Evolutionary conservation across 2,888 invertebrate species (phyloP).

Genomic region (Eueremaeus valkanovi): DNA sequence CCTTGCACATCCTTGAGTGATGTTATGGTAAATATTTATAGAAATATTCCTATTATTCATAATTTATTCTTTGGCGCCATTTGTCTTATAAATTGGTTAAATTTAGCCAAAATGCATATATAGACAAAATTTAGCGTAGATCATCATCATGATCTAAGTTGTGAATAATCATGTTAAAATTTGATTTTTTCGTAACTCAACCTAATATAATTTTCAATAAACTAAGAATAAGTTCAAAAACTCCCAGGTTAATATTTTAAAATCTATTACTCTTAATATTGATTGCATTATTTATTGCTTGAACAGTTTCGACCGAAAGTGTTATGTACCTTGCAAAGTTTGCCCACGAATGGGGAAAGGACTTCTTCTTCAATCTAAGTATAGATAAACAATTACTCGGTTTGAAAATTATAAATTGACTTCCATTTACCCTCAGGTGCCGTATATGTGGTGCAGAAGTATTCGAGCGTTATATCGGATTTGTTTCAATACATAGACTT

Average conservation of each 20-base stretch:
- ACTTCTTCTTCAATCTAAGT: slow-evolving; percentile 52
- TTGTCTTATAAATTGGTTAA: too few relatives aligned
- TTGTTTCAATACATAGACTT: slow-evolving; percentile 88
- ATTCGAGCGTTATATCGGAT: slow-evolving; percentile 71
- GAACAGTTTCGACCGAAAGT: slow-evolving; percentile 22
- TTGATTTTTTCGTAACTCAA: too few relatives aligned
- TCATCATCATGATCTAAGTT: too few relatives aligned
- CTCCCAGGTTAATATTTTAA: background rate
- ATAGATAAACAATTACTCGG: slow-evolving; percentile 75
- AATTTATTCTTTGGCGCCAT: too few relatives aligned
- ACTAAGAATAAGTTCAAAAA: background rate
- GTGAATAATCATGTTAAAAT: too few relatives aligned
- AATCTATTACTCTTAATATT: too few relatives aligned
- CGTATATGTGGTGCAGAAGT: slow-evolving; percentile 64
- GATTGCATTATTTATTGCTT: slow-evolving; percentile 8
- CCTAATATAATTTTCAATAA: too few relatives aligned
- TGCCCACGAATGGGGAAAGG: slow-evolving; percentile 33
- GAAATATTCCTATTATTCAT: too few relatives aligned
- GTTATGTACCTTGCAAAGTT: slow-evolving; percentile 21
- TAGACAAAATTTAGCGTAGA: too few relatives aligned
- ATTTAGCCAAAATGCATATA: too few relatives aligned
- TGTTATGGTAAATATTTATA: too few relatives aligned
- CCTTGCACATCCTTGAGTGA: too few relatives aligned
- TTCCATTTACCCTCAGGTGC: background rate
- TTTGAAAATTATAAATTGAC: background rate